Conservation (phyloP, 2,797 vertebrate genomes). For the Onychomys arenicola region DNA sequence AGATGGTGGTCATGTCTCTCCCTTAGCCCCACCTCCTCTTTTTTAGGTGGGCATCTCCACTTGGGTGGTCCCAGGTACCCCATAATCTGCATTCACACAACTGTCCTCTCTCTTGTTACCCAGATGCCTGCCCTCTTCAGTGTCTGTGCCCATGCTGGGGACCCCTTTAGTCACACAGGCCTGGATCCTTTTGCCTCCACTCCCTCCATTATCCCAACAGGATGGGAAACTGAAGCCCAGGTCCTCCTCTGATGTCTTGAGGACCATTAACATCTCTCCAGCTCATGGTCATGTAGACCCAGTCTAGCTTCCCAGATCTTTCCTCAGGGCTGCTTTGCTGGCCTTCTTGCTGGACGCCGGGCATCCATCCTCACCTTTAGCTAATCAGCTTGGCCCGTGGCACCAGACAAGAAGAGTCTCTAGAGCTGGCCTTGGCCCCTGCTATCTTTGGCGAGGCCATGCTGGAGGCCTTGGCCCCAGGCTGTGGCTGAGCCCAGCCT, state of each 20-base stretch:
- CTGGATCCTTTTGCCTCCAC: neutral
- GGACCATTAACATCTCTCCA: neutral
- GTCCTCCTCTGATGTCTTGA: neutral
- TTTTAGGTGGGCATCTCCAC: neutral
- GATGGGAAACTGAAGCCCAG: neutral
- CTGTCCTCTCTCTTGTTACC: neutral
- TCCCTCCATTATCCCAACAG: neutral
- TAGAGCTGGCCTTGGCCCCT: neutral
- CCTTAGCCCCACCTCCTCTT: neutral
- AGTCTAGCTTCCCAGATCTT: neutral
- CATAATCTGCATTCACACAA: neutral
- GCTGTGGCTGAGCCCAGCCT: neutral
- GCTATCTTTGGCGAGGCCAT: neutral
- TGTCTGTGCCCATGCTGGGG: neutral
- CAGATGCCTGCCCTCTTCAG: neutral
- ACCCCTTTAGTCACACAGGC: neutral
- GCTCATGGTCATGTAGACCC: neutral
- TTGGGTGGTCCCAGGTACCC: neutral
- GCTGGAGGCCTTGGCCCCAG: neutral
- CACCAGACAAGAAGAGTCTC: constrained; percentile 17
- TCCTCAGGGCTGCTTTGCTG: neutral
- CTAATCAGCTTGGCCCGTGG: neutral
- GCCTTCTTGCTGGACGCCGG: neutral
- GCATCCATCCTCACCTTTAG: constrained; percentile 32
- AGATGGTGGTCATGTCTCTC: neutral